Base-by-base conservation (phyloP, 2,113 vertebrate species). In the Alces alces region DNA sequence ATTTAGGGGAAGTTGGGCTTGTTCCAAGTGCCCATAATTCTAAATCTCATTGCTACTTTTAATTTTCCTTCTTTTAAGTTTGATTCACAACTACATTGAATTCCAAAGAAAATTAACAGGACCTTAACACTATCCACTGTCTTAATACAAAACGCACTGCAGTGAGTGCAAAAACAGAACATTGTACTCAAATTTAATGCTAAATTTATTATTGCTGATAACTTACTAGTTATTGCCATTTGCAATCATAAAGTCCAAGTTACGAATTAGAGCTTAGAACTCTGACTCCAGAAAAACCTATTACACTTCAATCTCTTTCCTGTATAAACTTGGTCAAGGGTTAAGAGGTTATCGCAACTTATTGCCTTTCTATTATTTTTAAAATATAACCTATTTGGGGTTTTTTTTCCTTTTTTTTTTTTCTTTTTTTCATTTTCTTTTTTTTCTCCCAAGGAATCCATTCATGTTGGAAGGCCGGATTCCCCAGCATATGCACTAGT, bases 141-240 rank as follows among this genome's bases (percentile, higher is more conserved):
- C 43, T 85, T 30, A 90, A 95, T 97, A 97, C 96, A n/a, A 87
- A 94, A 94, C 8, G 97, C 89, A 28, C 98, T 96, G 80, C 88
- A 19, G 64, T 87, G 0, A 1, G 93, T 98, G 97, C 97, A 96
- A 52, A 95, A 98, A 98, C 97, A 97, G 85, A 98, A 97, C 91
- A 89, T 88, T 86, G 80, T 98, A 97, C 96, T 98, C 91, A 96
- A 97, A 95, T 60, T 92, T 96, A 97, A 98, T 98, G 94, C 96
- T 98, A 89, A 85, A 86, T 96, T 98, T 93, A 98, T 99, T 99
- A 99, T 99, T 99, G 99, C 99, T 99, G 98, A 98, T 96, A 98
- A 97, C 94, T 98, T 96, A 95, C 95, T 98, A 93, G 94, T 99
- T 99, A 99, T 99, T 99, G 98, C 99, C 98, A 95, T 98, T 98